phyloP scores from a whole-genome alignment of 2,888 invertebrate species.

The Zhengitettix transpicula region DNA sequence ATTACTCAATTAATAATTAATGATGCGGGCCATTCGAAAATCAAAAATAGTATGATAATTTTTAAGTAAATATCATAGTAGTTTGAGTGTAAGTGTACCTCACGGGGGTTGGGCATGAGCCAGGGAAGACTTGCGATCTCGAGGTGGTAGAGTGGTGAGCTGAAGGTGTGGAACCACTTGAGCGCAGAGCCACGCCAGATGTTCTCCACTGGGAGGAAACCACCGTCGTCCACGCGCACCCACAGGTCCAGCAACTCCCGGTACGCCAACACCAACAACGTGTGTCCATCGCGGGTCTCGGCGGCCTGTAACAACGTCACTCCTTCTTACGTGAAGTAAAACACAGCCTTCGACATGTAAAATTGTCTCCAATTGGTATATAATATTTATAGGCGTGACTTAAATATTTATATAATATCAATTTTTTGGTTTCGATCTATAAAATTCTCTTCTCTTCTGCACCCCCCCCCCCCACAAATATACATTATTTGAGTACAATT shows the following conservation, averaged over 20 bases:
- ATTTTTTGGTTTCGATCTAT: too few relatives aligned
- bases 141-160: conserved; percentile 9
- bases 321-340: neutral
- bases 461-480: too few relatives aligned
- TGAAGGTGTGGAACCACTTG: conserved; percentile 8
- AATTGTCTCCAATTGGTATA: too few relatives aligned
- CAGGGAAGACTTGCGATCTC: conserved; percentile 1
- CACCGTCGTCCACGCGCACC: conserved; percentile 3
- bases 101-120: conserved; percentile 4
- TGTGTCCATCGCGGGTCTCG: neutral
- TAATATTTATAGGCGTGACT: too few relatives aligned
- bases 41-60: too few relatives aligned
- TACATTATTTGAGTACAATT: too few relatives aligned
- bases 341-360: neutral
- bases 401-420: too few relatives aligned
- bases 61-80: too few relatives aligned
- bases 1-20: too few relatives aligned
- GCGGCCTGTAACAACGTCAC: neutral
- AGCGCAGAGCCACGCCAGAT: conserved; percentile 9
- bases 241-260: conserved; percentile 7
- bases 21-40: too few relatives aligned
- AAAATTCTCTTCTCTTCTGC: too few relatives aligned
- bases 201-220: conserved; percentile 7
- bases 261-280: conserved; percentile 7
- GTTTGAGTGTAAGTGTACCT: neutral